phyloP scores from a whole-genome alignment of 2,888 invertebrate species.

The Pheosia gnoma region DNA sequence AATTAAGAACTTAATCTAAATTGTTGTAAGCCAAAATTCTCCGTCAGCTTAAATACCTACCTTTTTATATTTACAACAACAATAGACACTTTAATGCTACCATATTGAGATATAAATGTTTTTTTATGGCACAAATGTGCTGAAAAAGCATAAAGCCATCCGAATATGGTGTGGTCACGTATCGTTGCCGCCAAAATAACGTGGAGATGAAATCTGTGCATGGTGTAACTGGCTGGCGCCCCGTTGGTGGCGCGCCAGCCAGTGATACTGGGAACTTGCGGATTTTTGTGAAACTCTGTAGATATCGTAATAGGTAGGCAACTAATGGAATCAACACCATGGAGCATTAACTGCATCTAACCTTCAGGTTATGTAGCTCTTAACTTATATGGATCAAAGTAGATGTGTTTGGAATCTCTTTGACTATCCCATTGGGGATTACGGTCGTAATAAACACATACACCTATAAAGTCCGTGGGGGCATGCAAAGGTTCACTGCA shows the following conservation, averaged over 20 bases:
- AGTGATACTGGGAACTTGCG: slow-evolving; percentile 26
- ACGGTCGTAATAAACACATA: too few relatives aligned
- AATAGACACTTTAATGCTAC: slow-evolving; percentile 61
- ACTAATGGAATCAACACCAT: too few relatives aligned
- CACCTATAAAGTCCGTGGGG: too few relatives aligned
- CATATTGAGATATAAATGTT: slow-evolving; percentile 55
- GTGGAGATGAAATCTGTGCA: slow-evolving; percentile 74
- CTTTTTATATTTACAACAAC: slow-evolving; percentile 40
- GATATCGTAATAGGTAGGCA: background rate
- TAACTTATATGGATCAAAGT: too few relatives aligned
- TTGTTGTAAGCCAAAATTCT: background rate
- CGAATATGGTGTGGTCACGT: slow-evolving; percentile 71
- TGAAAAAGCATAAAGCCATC: slow-evolving; percentile 46
- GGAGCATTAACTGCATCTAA: too few relatives aligned
- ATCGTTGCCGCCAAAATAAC: slow-evolving; percentile 74
- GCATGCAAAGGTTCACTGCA: too few relatives aligned
- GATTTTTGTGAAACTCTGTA: background rate
- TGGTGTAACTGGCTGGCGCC: slow-evolving; percentile 75
- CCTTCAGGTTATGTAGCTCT: too few relatives aligned
- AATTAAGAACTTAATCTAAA: too few relatives aligned
- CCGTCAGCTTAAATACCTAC: background rate
- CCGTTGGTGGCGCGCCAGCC: slow-evolving; percentile 30
- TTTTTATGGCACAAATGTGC: slow-evolving; percentile 54
- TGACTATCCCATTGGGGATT: too few relatives aligned
- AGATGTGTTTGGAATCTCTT: too few relatives aligned